Evolutionary conservation across 1,140 invertebrate species (phyloP), one percentile per base, ranked within the genome.

Genomic region (Diprion similis): DNA sequence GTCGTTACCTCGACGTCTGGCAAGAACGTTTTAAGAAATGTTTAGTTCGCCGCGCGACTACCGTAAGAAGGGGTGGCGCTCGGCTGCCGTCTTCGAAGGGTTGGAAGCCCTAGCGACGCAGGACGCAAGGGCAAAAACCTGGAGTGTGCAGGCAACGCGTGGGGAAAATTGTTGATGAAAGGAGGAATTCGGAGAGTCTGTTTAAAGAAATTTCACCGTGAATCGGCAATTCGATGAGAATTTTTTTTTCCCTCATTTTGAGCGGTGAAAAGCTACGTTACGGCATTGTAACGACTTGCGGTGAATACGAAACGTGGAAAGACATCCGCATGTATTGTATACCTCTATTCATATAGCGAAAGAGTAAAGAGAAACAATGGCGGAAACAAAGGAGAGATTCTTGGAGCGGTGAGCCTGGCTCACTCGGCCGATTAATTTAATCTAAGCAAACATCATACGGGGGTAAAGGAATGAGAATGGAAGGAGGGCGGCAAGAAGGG

Each of bases 371-470:
- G 24, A 37, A 37, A 37, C 24, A 37, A 37, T 37, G 24, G 24
- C 6, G 51, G 51, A 59, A 59, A 59, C 51, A 59, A 59, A 59
- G 51, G 51, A 1, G 24, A 37, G 24, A 59, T 8, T 13, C 6
- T 68, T 45, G 37, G 10, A 68, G 8, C 15, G 11, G 4, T n/a
- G 66, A 19, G 66, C 13, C 24, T 46, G 13, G 19, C 79, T 82
- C 77, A 81, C 17, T 68, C 80, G 81, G 80, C 82, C 83, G 84
- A 84, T 85, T 87, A 86, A 85, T 86, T 87, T 86, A 87, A 86
- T 86, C 84, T 85, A 85, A 86, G 83, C 85, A 87, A 87, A 87
- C 85, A 86, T 86, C 81, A 84, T 82, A 84, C 81, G 82, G 82
- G 82, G 82, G 80, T 82, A 79, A 85, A 80, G 72, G 78, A 75